A percentile compares a stretch with the other conserved stretches of the same genome.
These are phyloP conservation scores for Linnaemya tessellans DNA, from an alignment of 2,888 invertebrate genomes.

Conservation along the genomic window DNA sequence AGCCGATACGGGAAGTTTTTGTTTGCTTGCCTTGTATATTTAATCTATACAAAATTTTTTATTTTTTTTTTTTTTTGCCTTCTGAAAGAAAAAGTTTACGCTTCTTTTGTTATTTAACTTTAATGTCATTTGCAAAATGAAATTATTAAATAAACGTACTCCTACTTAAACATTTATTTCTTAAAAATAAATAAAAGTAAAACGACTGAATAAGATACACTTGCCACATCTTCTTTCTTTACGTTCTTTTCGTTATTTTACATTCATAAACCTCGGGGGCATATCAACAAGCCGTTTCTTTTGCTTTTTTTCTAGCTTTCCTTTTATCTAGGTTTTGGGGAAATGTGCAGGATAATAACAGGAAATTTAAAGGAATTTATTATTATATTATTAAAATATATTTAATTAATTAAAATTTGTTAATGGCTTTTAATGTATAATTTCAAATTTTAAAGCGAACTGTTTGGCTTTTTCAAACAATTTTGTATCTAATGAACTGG, in stretches of 20 bases:
- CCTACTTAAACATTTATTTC: constrained; percentile 65
- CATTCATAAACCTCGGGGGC: constrained; percentile 58
- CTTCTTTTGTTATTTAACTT: constrained; percentile 80
- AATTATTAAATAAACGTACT: constrained; percentile 79
- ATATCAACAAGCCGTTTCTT: constrained; percentile 57
- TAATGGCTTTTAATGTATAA: too few relatives aligned
- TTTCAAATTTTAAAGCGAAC: too few relatives aligned
- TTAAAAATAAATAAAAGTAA: constrained; percentile 29
- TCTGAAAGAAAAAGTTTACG: constrained; percentile 73
- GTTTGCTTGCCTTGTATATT: constrained; percentile 9
- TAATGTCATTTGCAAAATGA: constrained; percentile 81
- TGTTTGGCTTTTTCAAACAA: too few relatives aligned
- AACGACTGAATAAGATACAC: constrained; percentile 58
- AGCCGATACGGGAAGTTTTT: neutral
- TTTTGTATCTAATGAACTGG: neutral
- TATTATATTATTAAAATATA: neutral
- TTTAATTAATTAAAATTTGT: neutral
- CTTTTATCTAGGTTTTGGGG: neutral
- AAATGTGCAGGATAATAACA: constrained; percentile 5
- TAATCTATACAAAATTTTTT: constrained; percentile 28
- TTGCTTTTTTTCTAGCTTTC: neutral
- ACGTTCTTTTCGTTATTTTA: neutral
- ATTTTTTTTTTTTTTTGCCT: constrained; percentile 70
- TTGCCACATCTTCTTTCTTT: constrained; percentile 45
- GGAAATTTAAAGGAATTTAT: constrained; percentile 20